A percentile compares a stretch with the other conserved stretches of the same genome.
phyloP scores from a whole-genome alignment of 2,113 vertebrate genomes.

The Semnornis frantzii region DNA sequence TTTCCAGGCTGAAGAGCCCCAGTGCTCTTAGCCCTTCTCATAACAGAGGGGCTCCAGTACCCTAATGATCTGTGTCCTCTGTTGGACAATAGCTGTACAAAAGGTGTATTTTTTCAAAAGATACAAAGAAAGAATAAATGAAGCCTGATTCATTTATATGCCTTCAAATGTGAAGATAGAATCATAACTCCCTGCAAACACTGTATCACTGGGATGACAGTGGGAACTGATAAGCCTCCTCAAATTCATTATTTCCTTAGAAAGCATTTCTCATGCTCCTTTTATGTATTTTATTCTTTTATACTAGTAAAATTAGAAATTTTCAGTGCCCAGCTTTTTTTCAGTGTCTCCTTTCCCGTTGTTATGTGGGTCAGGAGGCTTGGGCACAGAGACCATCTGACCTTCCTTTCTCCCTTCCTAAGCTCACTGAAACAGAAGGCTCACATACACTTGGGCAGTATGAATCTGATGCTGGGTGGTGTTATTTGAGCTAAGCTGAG shows the following conservation, averaged over 20 bases:
- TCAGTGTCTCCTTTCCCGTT: neutral
- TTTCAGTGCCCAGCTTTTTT: neutral
- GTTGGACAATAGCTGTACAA: neutral
- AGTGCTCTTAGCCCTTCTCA: too few species aligned
- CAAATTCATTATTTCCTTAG: constrained; percentile 18
- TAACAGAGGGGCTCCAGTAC: too few species aligned
- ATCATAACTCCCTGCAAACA: neutral
- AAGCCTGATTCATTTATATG: neutral
- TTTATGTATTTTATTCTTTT: neutral
- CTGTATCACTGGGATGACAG: neutral
- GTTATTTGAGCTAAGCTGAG: neutral
- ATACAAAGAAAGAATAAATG: neutral
- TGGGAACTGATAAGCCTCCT: neutral
- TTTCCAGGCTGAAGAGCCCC: too few species aligned
- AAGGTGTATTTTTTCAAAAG: neutral
- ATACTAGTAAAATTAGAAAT: neutral
- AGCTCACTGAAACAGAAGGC: neutral
- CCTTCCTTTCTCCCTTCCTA: neutral
- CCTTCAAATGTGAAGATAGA: neutral
- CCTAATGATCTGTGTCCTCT: too few species aligned
- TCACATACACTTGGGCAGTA: neutral
- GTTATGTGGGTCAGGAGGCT: neutral
- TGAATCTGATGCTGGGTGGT: fast-evolving
- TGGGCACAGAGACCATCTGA: neutral
- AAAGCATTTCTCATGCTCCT: neutral